Percentiles rank a stretch among this genome's conserved stretches.
Evolutionary conservation across 1,140 invertebrate genomes (phyloP).

Genomic region (Ceratina japonica): DNA sequence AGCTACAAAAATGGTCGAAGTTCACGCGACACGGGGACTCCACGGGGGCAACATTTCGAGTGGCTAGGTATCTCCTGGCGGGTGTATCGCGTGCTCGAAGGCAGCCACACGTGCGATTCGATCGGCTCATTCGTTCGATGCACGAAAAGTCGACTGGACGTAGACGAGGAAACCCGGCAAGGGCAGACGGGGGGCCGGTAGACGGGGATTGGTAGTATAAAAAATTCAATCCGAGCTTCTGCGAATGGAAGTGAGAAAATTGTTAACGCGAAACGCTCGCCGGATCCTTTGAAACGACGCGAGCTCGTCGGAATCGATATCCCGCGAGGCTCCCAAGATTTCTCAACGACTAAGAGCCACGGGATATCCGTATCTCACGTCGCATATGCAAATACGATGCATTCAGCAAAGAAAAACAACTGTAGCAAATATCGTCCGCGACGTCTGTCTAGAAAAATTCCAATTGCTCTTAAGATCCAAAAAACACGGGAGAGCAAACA

Average conservation of each 20-base stretch:
- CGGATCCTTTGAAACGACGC: conserved; percentile 41
- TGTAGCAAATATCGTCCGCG: neutral
- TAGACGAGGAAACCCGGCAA: conserved; percentile 14
- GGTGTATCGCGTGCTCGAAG: conserved; percentile 32
- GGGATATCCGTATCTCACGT: too few species aligned
- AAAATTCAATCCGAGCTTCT: conserved; percentile 67
- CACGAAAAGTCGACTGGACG: conserved; percentile 5
- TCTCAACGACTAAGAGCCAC: neutral
- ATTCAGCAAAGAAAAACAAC: neutral
- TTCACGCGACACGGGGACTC: conserved; percentile 34
- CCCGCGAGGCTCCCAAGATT: too few species aligned
- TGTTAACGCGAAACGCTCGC: conserved; percentile 54
- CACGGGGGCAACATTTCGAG: conserved; percentile 18
- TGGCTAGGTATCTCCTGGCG: neutral
- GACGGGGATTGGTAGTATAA: conserved; percentile 47
- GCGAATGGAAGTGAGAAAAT: conserved; percentile 31
- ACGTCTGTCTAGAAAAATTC: neutral
- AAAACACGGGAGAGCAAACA: neutral
- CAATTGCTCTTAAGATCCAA: neutral
- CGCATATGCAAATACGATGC: neutral
- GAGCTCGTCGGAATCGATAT: too few species aligned
- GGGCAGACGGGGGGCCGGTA: neutral
- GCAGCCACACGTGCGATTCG: conserved; percentile 25
- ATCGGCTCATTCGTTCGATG: conserved; percentile 19
- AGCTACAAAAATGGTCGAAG: conserved; percentile 49